phyloP scores from a whole-genome alignment of 1,140 invertebrate genomes.

The Atta texana region DNA sequence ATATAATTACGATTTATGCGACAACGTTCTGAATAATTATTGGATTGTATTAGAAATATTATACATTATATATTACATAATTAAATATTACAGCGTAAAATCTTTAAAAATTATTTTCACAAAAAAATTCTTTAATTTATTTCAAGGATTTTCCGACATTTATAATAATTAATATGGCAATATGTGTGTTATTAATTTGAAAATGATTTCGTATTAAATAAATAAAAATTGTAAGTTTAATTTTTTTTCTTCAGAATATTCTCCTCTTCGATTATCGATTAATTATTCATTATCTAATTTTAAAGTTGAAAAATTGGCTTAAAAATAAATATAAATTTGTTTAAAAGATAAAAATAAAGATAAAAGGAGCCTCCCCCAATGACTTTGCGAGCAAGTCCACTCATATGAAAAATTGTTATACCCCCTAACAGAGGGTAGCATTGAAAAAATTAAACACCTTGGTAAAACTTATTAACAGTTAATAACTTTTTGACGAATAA shows the following conservation, averaged over 20 bases:
- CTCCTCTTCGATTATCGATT: neutral
- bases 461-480: no score
- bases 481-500: no score
- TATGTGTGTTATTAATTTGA: neutral
- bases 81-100: neutral
- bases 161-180: neutral
- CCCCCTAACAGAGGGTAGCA: no score
- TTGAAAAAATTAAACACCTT: no score
- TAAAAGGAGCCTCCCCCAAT: no score
- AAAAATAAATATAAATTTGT: neutral
- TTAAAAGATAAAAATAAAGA: neutral
- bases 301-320: neutral
- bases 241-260: neutral
- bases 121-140: neutral
- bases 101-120: slow-evolving; percentile 6
- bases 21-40: neutral
- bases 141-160: neutral
- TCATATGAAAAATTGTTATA: no score
- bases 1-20: neutral
- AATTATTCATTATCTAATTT: neutral
- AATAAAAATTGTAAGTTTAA: neutral
- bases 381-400: no score
- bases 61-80: neutral
- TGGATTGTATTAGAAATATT: slow-evolving; percentile 1
- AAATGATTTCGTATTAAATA: neutral